These are phyloP conservation scores for Rhagophthalmus giganteus DNA, from an alignment of 2,888 invertebrate genomes.

Conservation along the genomic window DNA sequence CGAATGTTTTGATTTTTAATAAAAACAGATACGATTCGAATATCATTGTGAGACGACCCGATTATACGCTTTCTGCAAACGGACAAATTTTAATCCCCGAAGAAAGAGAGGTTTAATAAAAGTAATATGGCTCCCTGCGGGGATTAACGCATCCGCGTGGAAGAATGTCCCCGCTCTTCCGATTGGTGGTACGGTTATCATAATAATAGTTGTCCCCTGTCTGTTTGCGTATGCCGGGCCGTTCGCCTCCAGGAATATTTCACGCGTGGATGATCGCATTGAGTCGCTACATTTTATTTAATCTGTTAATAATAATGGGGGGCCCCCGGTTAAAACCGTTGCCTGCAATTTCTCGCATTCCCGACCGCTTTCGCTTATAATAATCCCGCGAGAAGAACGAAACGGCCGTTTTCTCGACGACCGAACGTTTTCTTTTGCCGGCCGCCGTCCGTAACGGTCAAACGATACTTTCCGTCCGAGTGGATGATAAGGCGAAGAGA, in stretches of 20 bases:
- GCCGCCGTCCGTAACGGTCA: constrained; percentile 25
- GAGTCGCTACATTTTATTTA: constrained; percentile 44
- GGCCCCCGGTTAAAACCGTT: constrained; percentile 34
- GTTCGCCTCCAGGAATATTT: constrained; percentile 47
- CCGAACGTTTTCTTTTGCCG: constrained; percentile 21
- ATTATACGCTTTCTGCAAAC: constrained; percentile 42
- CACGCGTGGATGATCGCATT: constrained; percentile 44
- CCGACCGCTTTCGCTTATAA: constrained; percentile 20
- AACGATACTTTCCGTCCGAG: constrained; percentile 34
- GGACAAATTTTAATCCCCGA: constrained; percentile 43
- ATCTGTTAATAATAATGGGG: constrained; percentile 46
- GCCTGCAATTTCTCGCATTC: constrained; percentile 36
- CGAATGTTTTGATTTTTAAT: constrained; percentile 47
- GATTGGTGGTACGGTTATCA: constrained; percentile 52
- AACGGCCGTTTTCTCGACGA: constrained; percentile 10
- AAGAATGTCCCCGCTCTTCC: constrained; percentile 48
- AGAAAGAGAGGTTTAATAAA: constrained; percentile 40
- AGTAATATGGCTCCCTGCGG: constrained; percentile 39
- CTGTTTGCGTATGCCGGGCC: constrained; percentile 41
- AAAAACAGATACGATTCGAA: constrained; percentile 37
- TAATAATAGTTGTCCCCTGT: constrained; percentile 47
- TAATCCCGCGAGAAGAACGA: constrained; percentile 24
- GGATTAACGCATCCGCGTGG: constrained; percentile 48
- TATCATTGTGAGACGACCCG: constrained; percentile 36
- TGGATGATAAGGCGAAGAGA: constrained; percentile 40